These are phyloP conservation scores for Tiliacea citrago DNA, from an alignment of 2,888 invertebrate genomes.

Conservation along the genomic window DNA sequence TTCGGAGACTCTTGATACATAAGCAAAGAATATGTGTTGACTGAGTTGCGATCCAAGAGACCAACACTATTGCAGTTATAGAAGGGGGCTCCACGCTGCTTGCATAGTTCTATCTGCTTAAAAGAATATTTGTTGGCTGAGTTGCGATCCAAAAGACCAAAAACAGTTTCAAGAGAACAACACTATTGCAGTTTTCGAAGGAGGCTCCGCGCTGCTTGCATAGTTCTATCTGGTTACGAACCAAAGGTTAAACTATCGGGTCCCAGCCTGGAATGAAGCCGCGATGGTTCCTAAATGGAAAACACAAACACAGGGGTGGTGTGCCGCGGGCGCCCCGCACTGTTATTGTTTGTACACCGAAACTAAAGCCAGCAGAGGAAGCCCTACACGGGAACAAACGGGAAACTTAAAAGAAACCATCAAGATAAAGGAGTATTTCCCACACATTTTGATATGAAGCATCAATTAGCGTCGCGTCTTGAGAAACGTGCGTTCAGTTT, in stretches of 20 bases:
- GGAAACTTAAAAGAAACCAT: constrained; percentile 77
- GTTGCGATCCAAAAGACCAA: not conserved
- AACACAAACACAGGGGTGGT: constrained; percentile 84
- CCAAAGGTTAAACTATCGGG: constrained; percentile 65
- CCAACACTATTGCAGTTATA: not conserved
- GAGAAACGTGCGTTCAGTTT: constrained; percentile 12
- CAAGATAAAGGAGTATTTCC: constrained; percentile 64
- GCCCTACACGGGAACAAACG: constrained; percentile 67
- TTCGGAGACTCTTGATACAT: not conserved
- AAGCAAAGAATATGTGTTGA: not conserved
- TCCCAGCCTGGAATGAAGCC: constrained; percentile 75
- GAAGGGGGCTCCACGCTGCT: not conserved
- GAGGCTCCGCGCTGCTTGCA: not conserved
- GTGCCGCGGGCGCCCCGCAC: constrained; percentile 78
- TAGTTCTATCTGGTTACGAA: constrained; percentile 53
- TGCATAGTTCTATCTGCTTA: constrained; percentile 44
- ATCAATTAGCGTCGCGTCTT: constrained; percentile 44
- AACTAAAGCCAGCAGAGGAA: constrained; percentile 80
- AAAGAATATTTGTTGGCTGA: not conserved
- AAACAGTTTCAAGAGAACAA: not conserved
- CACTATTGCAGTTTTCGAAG: not conserved
- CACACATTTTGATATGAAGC: constrained; percentile 58
- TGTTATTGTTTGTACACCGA: constrained; percentile 88
- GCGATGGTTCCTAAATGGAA: constrained; percentile 82
- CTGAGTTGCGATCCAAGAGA: too few relatives aligned